Base-by-base conservation (phyloP, 2,113 vertebrate species). In the Alethe castanea region DNA sequence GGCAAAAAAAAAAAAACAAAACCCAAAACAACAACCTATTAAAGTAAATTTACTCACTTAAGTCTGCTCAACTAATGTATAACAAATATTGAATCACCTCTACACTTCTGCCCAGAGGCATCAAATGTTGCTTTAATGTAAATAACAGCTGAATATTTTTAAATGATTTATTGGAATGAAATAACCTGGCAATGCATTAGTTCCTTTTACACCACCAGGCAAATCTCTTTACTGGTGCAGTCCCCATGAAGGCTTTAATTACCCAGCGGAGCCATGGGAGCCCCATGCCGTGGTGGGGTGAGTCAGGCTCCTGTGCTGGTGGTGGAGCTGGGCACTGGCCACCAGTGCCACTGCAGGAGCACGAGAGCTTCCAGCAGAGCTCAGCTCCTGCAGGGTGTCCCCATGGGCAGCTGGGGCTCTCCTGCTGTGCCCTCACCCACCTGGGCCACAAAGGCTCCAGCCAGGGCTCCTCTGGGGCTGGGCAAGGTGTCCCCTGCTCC, bases 1-100 rank as follows among this genome's bases (percentile, higher is more conserved):
- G 74, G 36, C 6, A 50, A 50, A 50, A 50, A 50, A 52, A 28
- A 52, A 52, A 26, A 26, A 28, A 50, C 45, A 20, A 20, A 18
- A 8, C 19, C 22, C 20, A 24, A 48, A 48, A 48, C 22, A 48
- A 47, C 22, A 47, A 47, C 12, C 8, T 33, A 36, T 91, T 65
- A 73, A 74, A 90, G 50, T 90, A 82, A 93, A 91, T 95, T 91
- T 94, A 88, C 91, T 91, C 87, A 70, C 71, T 81, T 38, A 59
- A 81, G 65, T 81, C 80, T 67, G 56, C 86, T 81, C 71, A 90
- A 86, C 86, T 95, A 93, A 95, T 54, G 93, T 38, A 70, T 33
- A 76, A 87, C 95, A 92, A 92, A 96, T 96, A 96, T 94, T 96
- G 94, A 94, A 86, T 54, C 93, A 90, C 76, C 74, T 83, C 79